Conservation (phyloP, 2,113 vertebrate genomes). For the Scalopus aquaticus region DNA sequence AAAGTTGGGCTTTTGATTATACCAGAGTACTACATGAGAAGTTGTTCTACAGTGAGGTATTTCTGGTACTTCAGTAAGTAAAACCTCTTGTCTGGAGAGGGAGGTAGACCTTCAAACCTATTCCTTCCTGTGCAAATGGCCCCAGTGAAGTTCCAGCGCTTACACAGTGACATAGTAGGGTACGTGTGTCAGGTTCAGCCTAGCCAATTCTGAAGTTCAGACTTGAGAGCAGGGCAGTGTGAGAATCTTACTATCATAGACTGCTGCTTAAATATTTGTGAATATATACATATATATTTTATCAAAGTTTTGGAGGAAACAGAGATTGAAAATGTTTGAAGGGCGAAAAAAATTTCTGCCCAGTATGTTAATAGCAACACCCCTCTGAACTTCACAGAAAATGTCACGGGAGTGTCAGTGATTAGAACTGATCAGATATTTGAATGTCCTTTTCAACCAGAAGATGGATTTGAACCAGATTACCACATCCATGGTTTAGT, state of each 20-base stretch:
- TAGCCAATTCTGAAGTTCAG: constrained; percentile 15
- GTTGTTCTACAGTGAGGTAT: not conserved
- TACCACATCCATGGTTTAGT: constrained; percentile 65
- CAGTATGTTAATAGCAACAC: constrained; percentile 51
- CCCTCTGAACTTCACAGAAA: constrained; percentile 62
- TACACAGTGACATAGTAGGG: not conserved
- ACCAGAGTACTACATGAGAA: not conserved
- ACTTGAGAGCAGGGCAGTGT: not conserved
- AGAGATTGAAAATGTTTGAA: constrained; percentile 56
- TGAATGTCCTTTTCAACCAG: constrained; percentile 75
- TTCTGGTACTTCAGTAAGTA: not conserved
- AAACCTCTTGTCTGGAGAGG: not conserved
- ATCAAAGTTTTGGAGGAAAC: constrained; percentile 36
- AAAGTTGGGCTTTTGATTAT: not conserved
- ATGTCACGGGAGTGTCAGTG: constrained; percentile 58
- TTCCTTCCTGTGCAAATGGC: not conserved
- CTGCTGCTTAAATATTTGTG: constrained; percentile 36
- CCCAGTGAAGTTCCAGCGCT: not conserved
- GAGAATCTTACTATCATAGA: constrained; percentile 25
- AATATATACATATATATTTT: not conserved
- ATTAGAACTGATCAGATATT: constrained; percentile 73
- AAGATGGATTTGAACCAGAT: constrained; percentile 78
- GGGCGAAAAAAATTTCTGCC: not conserved
- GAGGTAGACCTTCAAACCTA: not conserved
- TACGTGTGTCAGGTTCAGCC: not conserved